Percentiles rank a stretch among this genome's conserved stretches.
phyloP scores from a whole-genome alignment of 2,113 vertebrate species.

The Pandion haliaetus region DNA sequence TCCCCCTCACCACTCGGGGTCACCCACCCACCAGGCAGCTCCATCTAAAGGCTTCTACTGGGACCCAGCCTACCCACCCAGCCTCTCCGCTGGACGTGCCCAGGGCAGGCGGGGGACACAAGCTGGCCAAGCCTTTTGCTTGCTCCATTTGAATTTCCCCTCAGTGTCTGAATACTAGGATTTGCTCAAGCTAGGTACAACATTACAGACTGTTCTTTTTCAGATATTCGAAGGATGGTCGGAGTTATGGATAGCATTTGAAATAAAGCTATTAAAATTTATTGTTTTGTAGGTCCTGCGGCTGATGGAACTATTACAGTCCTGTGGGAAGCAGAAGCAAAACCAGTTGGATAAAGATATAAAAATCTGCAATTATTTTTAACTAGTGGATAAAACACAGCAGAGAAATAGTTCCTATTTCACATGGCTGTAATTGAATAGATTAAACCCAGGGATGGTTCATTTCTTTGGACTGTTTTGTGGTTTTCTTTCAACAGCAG shows the following conservation, averaged over 20 bases:
- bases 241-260: not conserved
- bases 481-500: not conserved
- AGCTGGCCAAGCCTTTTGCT: not conserved
- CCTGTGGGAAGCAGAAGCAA: slow-evolving; percentile 8
- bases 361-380: slow-evolving; percentile 45
- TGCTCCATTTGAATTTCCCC: not conserved
- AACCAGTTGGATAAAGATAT: slow-evolving; percentile 38
- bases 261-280: slow-evolving; percentile 37
- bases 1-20: not conserved
- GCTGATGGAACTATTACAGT: not conserved
- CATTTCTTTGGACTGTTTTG: not conserved
- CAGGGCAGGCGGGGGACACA: fast-evolving
- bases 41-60: not conserved
- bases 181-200: not conserved
- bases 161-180: not conserved
- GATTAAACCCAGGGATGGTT: not conserved
- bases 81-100: not conserved
- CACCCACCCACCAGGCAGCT: not conserved
- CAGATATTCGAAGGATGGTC: not conserved
- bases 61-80: not conserved
- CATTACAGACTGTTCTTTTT: not conserved
- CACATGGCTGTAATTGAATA: not conserved
- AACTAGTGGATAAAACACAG: slow-evolving; percentile 23
- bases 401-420: slow-evolving; percentile 10
- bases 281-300: not conserved